These are phyloP conservation scores for Spea hammondii DNA, from an alignment of 2,797 vertebrate species.

Conservation along the genomic window DNA sequence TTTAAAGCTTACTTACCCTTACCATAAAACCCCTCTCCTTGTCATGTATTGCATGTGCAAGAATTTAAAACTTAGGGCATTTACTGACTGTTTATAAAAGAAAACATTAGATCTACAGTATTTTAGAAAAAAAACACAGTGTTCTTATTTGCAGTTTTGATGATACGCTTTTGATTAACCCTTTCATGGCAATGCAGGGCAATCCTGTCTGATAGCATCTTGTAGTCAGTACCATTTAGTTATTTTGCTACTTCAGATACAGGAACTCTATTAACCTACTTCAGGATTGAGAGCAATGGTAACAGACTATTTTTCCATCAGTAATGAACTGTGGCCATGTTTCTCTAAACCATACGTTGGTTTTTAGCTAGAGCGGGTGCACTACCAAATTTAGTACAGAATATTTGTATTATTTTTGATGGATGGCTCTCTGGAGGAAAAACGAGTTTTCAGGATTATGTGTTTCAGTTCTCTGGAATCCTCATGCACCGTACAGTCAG, in stretches of 20 bases:
- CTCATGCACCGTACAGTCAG: slow-evolving; percentile 26
- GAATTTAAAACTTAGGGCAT: no score
- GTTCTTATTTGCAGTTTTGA: neutral
- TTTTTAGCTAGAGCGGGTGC: neutral
- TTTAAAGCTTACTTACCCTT: no score
- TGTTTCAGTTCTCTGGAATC: neutral
- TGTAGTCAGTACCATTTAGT: slow-evolving; percentile 9
- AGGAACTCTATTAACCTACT: slow-evolving; percentile 37
- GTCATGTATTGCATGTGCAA: no score
- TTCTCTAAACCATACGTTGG: slow-evolving; percentile 6
- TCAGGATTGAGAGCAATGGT: neutral
- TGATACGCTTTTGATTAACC: neutral
- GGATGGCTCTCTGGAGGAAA: slow-evolving; percentile 16
- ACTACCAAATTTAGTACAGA: neutral
- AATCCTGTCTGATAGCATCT: neutral
- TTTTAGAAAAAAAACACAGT: neutral
- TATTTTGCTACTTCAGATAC: slow-evolving; percentile 1
- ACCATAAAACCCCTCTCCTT: no score
- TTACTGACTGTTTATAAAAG: no score
- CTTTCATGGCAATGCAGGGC: neutral
- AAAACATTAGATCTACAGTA: neutral
- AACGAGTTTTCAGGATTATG: neutral
- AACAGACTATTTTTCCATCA: neutral
- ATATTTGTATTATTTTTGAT: neutral
- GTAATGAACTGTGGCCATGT: slow-evolving; percentile 2